A percentile compares a stretch with the other conserved stretches of the same genome.
phyloP scores from a whole-genome alignment of 2,113 vertebrate genomes.

The Excalfactoria chinensis region DNA sequence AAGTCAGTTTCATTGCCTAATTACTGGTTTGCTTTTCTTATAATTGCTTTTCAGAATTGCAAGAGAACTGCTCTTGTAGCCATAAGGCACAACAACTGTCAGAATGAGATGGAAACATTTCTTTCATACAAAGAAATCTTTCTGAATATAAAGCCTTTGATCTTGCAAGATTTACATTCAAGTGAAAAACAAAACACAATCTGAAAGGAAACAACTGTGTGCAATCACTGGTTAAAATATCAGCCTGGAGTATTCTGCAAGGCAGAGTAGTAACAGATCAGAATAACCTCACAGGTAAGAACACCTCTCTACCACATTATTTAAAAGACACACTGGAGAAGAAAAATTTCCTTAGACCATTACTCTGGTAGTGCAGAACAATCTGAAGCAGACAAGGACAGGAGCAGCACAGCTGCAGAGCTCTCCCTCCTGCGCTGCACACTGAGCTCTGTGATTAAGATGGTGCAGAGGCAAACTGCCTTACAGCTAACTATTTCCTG shows the following conservation, averaged over 20 bases:
- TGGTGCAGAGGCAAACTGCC: not conserved
- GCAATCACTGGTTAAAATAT: not conserved
- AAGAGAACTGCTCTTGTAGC: slow-evolving; percentile 17
- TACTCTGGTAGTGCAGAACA: not conserved
- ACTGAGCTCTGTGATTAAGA: not conserved
- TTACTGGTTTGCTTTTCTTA: not conserved
- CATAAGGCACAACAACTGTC: not conserved
- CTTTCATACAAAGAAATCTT: not conserved
- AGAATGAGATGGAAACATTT: slow-evolving; percentile 41
- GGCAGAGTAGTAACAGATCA: not conserved
- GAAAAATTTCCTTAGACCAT: not conserved
- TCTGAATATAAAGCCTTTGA: slow-evolving; percentile 25
- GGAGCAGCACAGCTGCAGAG: not conserved
- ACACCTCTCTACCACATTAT: not conserved
- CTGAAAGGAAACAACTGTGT: not conserved
- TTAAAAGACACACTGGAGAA: not conserved
- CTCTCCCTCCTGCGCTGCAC: not conserved
- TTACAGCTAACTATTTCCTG: not conserved
- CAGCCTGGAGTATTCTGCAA: not conserved
- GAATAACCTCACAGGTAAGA: not conserved
- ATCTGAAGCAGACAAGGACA: not conserved
- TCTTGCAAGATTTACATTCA: slow-evolving; percentile 3
- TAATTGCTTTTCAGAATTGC: slow-evolving; percentile 16
- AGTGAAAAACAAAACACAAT: not conserved
- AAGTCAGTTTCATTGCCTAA: not conserved